Base-by-base conservation (phyloP, 2,113 vertebrate species). In the Pontoporia blainvillei region DNA sequence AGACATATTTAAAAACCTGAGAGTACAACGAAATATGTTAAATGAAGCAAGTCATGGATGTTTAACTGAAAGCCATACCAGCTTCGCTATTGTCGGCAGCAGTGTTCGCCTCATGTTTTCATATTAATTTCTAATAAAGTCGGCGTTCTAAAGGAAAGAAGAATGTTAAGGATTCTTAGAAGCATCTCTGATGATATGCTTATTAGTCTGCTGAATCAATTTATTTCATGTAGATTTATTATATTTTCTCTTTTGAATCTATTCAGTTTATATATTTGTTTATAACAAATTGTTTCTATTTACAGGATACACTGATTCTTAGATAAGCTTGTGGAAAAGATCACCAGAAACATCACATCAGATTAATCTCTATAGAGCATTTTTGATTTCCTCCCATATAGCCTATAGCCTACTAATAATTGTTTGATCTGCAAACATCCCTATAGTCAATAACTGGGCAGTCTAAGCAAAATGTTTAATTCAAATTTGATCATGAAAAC, bases 11-110 rank as follows among this genome's bases (percentile, higher is more conserved):
- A 72, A 97, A 97, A 97, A 96, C 54, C 81, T 96, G 96, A 95
- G 83, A 95, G 90, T 97, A 93, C 95, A 98, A 97, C 96, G 84
- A 98, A 98, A 95, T 98, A 95, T 54, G 11, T 54, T 97, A 59
- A 0, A 57, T 97, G 94, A 98, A 97, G 85, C 95, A 46, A 90
- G 97, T 94, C 78, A 90, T 95, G 69, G 84, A 84, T 90, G 90
- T 93, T 90, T 92, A 97, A 95, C 82, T 95, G 85, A 97, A 97
- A 98, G 57, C 39, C 57, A 27, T 6, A 66, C 4, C n/a, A 59
- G n/a, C 96, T 97, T 97, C 86, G 96, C 46, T 62, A 36, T 31
- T 86, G 86, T 4, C 86, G 23, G 34, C 75, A 71, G 61, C 31
- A 82, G 52, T 96, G 95, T 34, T 54, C 96, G 90, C 23, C 64